A percentile compares a stretch with the other conserved stretches of the same genome.
phyloP scores from a whole-genome alignment of 2,888 invertebrate species.

The Ferdinandea cuprea region DNA sequence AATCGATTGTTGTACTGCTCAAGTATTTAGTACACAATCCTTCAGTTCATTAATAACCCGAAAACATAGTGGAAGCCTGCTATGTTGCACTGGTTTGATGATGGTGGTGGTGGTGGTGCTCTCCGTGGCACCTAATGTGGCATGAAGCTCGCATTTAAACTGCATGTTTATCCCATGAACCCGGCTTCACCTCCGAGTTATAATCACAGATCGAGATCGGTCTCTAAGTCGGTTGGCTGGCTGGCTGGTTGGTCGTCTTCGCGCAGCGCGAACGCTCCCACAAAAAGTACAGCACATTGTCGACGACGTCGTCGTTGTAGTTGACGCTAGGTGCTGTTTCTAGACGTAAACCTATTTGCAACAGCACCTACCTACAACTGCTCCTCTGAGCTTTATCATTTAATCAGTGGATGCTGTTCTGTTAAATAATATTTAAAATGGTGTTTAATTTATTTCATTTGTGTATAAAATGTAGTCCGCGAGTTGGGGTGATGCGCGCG shows the following conservation, averaged over 20 bases:
- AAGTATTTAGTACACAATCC: slow-evolving; percentile 63
- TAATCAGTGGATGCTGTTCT: slow-evolving; percentile 56
- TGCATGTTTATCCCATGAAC: slow-evolving; percentile 75
- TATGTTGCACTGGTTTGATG: neutral
- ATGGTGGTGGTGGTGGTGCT: slow-evolving; percentile 39
- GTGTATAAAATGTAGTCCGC: slow-evolving; percentile 66
- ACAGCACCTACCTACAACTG: slow-evolving; percentile 53
- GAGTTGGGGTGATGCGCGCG: slow-evolving; percentile 17
- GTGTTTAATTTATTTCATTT: slow-evolving; percentile 73
- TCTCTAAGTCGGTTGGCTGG: slow-evolving; percentile 44
- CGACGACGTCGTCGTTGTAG: too few relatives aligned
- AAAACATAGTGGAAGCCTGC: slow-evolving; percentile 52
- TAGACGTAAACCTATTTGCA: slow-evolving; percentile 18
- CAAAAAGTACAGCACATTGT: slow-evolving; percentile 35
- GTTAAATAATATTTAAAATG: slow-evolving; percentile 71
- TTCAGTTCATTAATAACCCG: slow-evolving; percentile 66
- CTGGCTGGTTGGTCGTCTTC: slow-evolving; percentile 61
- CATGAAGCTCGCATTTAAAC: slow-evolving; percentile 75
- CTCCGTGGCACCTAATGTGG: slow-evolving; percentile 70
- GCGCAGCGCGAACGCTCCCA: slow-evolving; percentile 61
- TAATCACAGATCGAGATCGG: slow-evolving; percentile 71
- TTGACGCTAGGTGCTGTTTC: slow-evolving; percentile 37
- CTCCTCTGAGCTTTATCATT: slow-evolving; percentile 57
- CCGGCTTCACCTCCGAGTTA: slow-evolving; percentile 71
- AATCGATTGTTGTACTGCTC: slow-evolving; percentile 23